These are phyloP conservation scores for Pelochelys cantorii DNA, from an alignment of 2,797 vertebrate species.

Conservation along the genomic window DNA sequence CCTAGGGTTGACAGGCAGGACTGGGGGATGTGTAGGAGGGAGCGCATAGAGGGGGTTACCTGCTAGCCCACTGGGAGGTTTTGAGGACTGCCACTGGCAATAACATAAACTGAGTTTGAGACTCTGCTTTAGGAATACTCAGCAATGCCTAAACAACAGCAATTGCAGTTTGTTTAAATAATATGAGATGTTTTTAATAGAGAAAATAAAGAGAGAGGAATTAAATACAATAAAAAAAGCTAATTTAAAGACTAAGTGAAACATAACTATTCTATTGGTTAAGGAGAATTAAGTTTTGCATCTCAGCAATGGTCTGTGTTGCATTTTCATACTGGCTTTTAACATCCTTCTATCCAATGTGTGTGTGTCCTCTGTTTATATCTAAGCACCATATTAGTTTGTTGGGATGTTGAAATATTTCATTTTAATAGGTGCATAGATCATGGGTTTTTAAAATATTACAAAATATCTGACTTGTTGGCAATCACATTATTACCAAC, in stretches of 20 bases:
- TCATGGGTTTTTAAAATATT: neutral
- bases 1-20: too few species aligned
- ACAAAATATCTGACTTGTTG: neutral
- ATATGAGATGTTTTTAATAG: neutral
- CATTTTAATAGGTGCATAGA: neutral
- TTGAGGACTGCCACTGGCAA: too few species aligned
- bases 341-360: neutral
- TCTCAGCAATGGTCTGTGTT: neutral
- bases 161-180: neutral
- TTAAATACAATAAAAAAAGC: neutral
- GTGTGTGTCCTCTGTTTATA: conserved; percentile 4
- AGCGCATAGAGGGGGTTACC: too few species aligned
- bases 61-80: too few species aligned
- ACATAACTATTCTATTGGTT: neutral
- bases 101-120: too few species aligned
- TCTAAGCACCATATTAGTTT: neutral
- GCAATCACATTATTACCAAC: neutral
- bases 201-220: neutral
- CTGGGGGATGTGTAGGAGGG: too few species aligned
- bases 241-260: neutral
- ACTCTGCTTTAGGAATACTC: neutral
- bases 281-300: neutral
- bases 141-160: neutral
- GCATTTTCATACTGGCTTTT: neutral
- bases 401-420: neutral